Conservation (phyloP, 2,797 vertebrate species). For the Microctenopoma stevenorrisi region DNA sequence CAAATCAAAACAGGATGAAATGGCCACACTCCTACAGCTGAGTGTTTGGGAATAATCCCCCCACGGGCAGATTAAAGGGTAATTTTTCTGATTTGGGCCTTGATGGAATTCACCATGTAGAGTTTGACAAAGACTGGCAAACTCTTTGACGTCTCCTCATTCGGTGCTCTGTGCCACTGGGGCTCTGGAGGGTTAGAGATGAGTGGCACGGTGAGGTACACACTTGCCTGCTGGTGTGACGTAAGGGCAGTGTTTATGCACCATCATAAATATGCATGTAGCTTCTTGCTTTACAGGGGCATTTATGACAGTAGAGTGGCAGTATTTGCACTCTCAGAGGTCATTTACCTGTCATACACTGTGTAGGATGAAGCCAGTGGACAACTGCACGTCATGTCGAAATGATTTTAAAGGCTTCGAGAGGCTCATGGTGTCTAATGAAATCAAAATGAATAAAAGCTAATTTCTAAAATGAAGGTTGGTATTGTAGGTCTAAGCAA, state of each 20-base stretch:
- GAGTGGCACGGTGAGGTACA: conserved; percentile 77
- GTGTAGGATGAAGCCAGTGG: conserved; percentile 61
- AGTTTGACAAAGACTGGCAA: conserved; percentile 78
- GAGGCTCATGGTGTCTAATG: conserved; percentile 3
- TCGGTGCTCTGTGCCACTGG: conserved; percentile 64
- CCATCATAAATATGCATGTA: conserved; percentile 85
- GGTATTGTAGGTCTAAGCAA: not conserved
- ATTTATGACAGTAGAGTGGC: conserved; percentile 81
- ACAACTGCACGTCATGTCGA: conserved; percentile 49
- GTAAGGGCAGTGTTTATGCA: conserved; percentile 78
- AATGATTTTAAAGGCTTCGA: conserved; percentile 46
- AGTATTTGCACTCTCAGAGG: conserved; percentile 80
- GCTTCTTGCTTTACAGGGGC: conserved; percentile 68
- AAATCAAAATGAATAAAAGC: conserved; percentile 24
- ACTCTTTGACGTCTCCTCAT: conserved; percentile 75
- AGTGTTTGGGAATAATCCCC: conserved; percentile 57
- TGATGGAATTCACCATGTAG: conserved; percentile 68
- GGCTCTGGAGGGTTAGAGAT: conserved; percentile 69
- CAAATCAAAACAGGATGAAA: conserved; percentile 74
- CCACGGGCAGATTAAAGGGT: conserved; percentile 64
- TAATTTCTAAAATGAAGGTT: conserved; percentile 7
- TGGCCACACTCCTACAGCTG: conserved; percentile 48
- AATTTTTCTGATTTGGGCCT: conserved; percentile 67
- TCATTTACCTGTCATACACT: conserved; percentile 82
- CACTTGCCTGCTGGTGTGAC: conserved; percentile 73